These are phyloP conservation scores for Ctenosaura bakeri DNA, from an alignment of 2,797 vertebrate genomes.

Conservation along the genomic window DNA sequence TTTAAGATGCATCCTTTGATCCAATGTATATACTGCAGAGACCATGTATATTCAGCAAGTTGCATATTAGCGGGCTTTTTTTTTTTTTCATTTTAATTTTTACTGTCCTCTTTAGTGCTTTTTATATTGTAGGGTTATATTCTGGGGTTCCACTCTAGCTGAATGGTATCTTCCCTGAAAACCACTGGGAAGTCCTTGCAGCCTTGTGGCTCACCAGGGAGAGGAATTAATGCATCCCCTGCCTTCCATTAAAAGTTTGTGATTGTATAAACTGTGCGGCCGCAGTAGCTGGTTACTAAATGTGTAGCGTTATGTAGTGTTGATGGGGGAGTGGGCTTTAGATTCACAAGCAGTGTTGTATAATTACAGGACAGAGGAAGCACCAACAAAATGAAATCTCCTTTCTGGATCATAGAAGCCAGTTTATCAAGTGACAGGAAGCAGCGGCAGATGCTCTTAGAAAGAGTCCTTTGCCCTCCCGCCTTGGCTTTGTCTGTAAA, in stretches of 20 bases:
- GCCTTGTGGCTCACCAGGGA: slow-evolving; percentile 21
- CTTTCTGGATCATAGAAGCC: not conserved
- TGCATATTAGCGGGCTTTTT: not conserved
- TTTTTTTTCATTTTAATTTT: too few species aligned
- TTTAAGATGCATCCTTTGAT: not conserved
- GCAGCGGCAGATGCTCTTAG: not conserved
- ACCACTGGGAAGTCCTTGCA: not conserved
- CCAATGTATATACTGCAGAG: not conserved
- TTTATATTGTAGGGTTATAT: not conserved
- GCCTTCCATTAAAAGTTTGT: slow-evolving; percentile 23
- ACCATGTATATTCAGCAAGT: not conserved
- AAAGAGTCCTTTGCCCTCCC: not conserved
- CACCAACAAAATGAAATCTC: not conserved
- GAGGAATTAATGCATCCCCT: not conserved
- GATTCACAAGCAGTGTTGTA: not conserved
- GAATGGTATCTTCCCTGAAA: slow-evolving; percentile 15
- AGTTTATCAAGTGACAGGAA: not conserved
- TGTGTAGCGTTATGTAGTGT: not conserved
- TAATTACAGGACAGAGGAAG: not conserved
- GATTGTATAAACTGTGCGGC: slow-evolving; percentile 21
- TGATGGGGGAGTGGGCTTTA: not conserved
- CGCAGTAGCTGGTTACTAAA: not conserved
- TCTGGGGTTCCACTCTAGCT: not conserved
- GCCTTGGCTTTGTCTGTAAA: not conserved
- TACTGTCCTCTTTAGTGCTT: slow-evolving; percentile 15